phyloP scores from a whole-genome alignment of 2,888 invertebrate species.

The Pristionchus mayeri region DNA sequence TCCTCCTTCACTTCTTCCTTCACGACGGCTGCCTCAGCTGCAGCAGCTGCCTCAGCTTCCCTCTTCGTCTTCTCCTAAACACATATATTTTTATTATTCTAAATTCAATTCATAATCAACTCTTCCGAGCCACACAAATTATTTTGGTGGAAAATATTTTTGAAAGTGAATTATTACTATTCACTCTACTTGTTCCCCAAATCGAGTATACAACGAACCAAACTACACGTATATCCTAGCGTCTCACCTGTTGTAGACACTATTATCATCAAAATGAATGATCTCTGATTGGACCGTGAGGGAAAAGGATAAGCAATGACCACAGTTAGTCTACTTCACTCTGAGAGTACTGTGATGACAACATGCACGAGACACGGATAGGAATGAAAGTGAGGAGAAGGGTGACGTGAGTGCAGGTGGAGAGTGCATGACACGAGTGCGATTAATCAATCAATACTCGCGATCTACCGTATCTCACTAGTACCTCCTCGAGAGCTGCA shows the following conservation, averaged over 20 bases:
- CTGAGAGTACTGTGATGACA: slow-evolving; percentile 81
- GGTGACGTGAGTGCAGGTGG: slow-evolving; percentile 23
- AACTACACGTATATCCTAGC: slow-evolving; percentile 24
- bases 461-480: slow-evolving; percentile 79
- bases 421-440: slow-evolving; percentile 24
- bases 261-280: not conserved
- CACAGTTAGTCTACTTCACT: slow-evolving; percentile 37
- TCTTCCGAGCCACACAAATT: slow-evolving; percentile 36
- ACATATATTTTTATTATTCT: not conserved
- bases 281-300: not conserved
- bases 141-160: not conserved
- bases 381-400: slow-evolving; percentile 33
- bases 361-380: slow-evolving; percentile 37
- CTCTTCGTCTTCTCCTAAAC: slow-evolving; percentile 50
- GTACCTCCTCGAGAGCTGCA: slow-evolving; percentile 45
- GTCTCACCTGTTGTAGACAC: slow-evolving; percentile 22
- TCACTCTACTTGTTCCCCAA: slow-evolving; percentile 11
- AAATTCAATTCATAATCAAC: not conserved
- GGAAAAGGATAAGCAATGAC: slow-evolving; percentile 24
- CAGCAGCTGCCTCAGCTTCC: slow-evolving; percentile 47
- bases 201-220: slow-evolving; percentile 15
- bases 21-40: slow-evolving; percentile 42
- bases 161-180: not conserved
- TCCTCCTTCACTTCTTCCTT: slow-evolving; percentile 51
- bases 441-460: slow-evolving; percentile 38